Conservation (phyloP, 92 coral and sea anemone genomes). For the Umimayanthus kanabou region DNA sequence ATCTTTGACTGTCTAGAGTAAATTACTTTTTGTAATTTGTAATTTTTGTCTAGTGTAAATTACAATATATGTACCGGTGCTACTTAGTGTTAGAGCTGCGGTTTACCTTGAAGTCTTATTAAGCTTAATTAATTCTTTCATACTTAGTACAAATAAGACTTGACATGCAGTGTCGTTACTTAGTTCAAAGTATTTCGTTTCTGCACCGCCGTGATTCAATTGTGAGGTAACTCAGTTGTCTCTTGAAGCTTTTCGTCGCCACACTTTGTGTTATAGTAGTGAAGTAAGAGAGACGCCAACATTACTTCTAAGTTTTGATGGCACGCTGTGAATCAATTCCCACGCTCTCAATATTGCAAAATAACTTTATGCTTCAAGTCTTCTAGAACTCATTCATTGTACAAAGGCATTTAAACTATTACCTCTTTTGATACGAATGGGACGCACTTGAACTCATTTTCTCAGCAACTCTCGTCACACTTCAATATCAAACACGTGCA, state of each 20-base stretch:
- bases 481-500: not conserved
- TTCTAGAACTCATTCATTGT: not conserved
- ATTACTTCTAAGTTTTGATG: not conserved
- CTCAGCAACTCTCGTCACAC: not conserved
- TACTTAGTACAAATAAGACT: not conserved
- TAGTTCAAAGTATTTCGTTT: not conserved
- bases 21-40: no score
- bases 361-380: constrained; percentile 14
- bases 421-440: constrained; percentile 10
- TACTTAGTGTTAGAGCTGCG: no score
- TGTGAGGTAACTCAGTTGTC: not conserved
- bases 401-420: constrained; percentile 9
- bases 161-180: not conserved
- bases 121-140: not conserved
- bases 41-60: no score
- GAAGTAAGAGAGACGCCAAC: not conserved
- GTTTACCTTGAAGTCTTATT: constrained; percentile 3
- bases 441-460: not conserved
- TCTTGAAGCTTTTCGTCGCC: not conserved
- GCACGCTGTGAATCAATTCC: not conserved
- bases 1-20: not conserved
- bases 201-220: not conserved
- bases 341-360: not conserved
- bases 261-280: not conserved
- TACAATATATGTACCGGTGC: no score